phyloP scores from a whole-genome alignment of 1,140 invertebrate species.

The Sycobia sp. region DNA sequence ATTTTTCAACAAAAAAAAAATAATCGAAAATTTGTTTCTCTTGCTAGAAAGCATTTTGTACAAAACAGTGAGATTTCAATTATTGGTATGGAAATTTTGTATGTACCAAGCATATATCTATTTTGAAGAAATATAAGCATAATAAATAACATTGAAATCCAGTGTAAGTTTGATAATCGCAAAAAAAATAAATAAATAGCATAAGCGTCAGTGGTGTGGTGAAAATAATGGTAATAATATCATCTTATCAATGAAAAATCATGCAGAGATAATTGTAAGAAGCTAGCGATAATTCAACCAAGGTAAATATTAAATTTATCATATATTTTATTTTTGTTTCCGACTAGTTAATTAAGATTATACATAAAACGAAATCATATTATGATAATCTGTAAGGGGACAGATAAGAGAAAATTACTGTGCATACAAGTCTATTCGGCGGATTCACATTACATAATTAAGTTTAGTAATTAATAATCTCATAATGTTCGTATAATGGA shows the following conservation, averaged over 20 bases:
- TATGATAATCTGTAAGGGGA: background rate
- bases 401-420: background rate
- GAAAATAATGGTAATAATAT: slow-evolving; percentile 13
- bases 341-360: slow-evolving; percentile 21
- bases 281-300: slow-evolving; percentile 22
- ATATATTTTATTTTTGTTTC: slow-evolving; percentile 36
- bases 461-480: slow-evolving; percentile 19
- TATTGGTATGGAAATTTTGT: slow-evolving; percentile 29
- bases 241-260: slow-evolving; percentile 13
- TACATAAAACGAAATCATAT: background rate
- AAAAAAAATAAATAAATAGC: background rate
- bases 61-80: slow-evolving; percentile 22
- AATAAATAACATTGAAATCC: slow-evolving; percentile 20
- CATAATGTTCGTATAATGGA: background rate
- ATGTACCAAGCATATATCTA: slow-evolving; percentile 21
- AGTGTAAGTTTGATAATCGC: slow-evolving; percentile 12
- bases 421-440: slow-evolving; percentile 7
- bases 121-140: slow-evolving; percentile 29
- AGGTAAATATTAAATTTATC: slow-evolving; percentile 36
- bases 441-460: slow-evolving; percentile 24
- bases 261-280: slow-evolving; percentile 17
- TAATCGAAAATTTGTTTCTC: slow-evolving; percentile 16
- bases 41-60: slow-evolving; percentile 31
- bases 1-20: slow-evolving; percentile 18
- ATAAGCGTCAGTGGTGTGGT: slow-evolving; percentile 3